phyloP scores from a whole-genome alignment of 2,113 vertebrate genomes.

The Harpagus bidentatus region DNA sequence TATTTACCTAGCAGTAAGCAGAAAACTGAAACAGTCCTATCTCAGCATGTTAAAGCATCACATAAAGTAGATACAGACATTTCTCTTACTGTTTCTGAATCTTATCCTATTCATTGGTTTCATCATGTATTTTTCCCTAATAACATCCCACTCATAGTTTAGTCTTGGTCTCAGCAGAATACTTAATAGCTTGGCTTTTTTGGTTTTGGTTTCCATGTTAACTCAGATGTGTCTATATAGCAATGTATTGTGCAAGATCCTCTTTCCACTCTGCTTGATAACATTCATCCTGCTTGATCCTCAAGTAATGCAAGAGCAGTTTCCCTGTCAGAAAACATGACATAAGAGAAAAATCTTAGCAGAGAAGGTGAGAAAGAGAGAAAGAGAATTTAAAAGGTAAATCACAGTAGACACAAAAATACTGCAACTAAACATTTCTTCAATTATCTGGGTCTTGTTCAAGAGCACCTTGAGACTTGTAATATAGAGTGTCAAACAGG shows the following conservation, averaged over 20 bases:
- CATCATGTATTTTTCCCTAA: not conserved
- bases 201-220: not conserved
- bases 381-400: not conserved
- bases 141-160: not conserved
- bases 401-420: not conserved
- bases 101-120: not conserved
- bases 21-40: not conserved
- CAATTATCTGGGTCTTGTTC: not conserved
- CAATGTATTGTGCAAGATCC: not conserved
- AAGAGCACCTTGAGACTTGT: conserved; percentile 3
- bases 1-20: not conserved
- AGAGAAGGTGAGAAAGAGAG: not conserved
- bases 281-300: not conserved
- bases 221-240: not conserved
- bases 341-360: not conserved
- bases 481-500: not conserved
- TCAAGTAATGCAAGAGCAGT: not conserved
- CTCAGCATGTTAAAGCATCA: not conserved
- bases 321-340: not conserved
- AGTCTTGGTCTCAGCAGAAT: not conserved
- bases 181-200: not conserved
- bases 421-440: not conserved
- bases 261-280: not conserved
- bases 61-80: not conserved
- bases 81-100: not conserved